phyloP scores from a whole-genome alignment of 1,140 invertebrate species.

The Pectinophora gossypiella region DNA sequence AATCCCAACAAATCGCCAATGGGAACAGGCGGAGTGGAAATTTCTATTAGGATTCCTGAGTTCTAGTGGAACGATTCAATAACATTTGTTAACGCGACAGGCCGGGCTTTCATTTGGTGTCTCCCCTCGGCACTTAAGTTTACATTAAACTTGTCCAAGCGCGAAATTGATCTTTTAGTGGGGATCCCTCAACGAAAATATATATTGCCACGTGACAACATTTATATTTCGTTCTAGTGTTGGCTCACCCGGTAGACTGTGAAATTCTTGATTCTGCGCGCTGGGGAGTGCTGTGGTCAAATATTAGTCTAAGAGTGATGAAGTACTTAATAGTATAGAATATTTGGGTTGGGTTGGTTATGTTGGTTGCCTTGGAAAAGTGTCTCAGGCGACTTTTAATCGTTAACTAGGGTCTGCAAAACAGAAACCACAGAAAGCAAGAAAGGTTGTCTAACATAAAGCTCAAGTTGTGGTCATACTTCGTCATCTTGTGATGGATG shows the following conservation, averaged over 20 bases:
- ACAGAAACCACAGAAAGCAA: too few relatives aligned
- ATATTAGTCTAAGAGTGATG: too few relatives aligned
- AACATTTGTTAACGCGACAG: constrained; percentile 62
- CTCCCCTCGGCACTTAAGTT: constrained; percentile 68
- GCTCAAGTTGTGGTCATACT: too few relatives aligned
- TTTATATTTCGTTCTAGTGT: constrained; percentile 42
- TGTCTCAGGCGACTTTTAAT: too few relatives aligned
- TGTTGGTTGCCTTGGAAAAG: too few relatives aligned
- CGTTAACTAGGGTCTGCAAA: too few relatives aligned
- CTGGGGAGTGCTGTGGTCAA: too few relatives aligned
- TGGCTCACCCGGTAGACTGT: not conserved
- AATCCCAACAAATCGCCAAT: too few relatives aligned
- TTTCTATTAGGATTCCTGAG: constrained; percentile 26
- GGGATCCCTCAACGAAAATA: constrained; percentile 55
- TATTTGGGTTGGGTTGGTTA: too few relatives aligned
- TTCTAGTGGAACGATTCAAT: constrained; percentile 47
- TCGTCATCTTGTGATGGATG: too few relatives aligned
- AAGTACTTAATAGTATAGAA: too few relatives aligned
- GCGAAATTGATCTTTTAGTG: constrained; percentile 68
- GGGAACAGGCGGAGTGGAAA: constrained; percentile 18
- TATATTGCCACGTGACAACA: constrained; percentile 61
- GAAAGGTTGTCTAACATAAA: too few relatives aligned
- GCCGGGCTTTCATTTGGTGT: constrained; percentile 60
- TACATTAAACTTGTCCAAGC: constrained; percentile 71
- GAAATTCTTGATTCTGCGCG: not conserved